Percentiles rank a stretch among this genome's conserved stretches.
Evolutionary conservation across 2,797 vertebrate genomes (phyloP).

Genomic region (Malurus splendens): DNA sequence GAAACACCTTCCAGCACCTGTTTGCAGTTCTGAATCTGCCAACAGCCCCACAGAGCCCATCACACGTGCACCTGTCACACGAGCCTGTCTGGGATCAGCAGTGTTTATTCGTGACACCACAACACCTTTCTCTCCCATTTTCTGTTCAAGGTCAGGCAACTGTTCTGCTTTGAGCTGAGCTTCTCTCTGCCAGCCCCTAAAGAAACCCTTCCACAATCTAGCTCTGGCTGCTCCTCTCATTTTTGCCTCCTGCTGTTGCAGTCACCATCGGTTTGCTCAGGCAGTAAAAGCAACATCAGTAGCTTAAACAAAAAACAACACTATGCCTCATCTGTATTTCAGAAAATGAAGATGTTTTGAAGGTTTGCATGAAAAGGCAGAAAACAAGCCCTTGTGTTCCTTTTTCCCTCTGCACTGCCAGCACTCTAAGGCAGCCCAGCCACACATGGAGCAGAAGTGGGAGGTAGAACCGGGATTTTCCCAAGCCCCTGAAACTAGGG

Average conservation of each 20-base stretch:
- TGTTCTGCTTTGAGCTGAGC: background rate
- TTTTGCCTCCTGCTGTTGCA: conserved; percentile 13
- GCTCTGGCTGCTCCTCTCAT: background rate
- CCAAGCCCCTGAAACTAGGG: background rate
- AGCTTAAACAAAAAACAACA: background rate
- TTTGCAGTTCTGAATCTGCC: background rate
- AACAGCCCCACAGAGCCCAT: background rate
- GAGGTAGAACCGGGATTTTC: background rate
- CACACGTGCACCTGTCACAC: background rate
- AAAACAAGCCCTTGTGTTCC: background rate
- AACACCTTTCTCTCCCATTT: background rate
- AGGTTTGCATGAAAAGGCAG: background rate
- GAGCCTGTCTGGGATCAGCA: background rate
- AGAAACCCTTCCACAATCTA: background rate
- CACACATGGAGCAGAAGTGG: background rate
- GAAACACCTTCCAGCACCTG: background rate
- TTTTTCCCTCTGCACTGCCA: background rate
- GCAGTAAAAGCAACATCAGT: conserved; percentile 5
- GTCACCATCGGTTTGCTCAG: background rate
- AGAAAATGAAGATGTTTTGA: background rate
- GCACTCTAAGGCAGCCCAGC: background rate
- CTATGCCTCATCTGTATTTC: background rate
- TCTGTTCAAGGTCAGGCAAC: background rate
- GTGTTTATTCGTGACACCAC: background rate
- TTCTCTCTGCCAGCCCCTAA: background rate